A percentile compares a stretch with the other conserved stretches of the same genome.
Conservation (phyloP, 2,888 invertebrate genomes). For the Leptarthrus brevirostris region DNA sequence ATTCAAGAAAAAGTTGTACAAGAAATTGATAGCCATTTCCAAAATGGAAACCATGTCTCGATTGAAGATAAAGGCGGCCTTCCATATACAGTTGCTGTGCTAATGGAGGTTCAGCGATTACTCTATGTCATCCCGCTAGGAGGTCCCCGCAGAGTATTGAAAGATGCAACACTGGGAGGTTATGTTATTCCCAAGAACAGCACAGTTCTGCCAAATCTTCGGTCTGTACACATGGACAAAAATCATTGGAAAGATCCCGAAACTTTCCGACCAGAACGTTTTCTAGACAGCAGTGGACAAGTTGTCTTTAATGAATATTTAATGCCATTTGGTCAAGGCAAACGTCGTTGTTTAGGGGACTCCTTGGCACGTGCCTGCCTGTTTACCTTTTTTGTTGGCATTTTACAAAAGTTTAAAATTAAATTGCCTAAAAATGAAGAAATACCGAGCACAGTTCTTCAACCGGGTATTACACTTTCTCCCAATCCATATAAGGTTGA, state of each 20-base stretch:
- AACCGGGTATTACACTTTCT: conserved; percentile 70
- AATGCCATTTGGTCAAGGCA: conserved; percentile 70
- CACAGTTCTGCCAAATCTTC: conserved; percentile 69
- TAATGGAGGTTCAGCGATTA: conserved; percentile 71
- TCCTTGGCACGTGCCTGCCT: conserved; percentile 72
- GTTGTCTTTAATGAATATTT: conserved; percentile 65
- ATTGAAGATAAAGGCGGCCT: conserved; percentile 67
- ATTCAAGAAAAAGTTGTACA: conserved; percentile 71
- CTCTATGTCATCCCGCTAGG: conserved; percentile 70
- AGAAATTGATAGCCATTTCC: conserved; percentile 68
- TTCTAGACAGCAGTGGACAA: conserved; percentile 67
- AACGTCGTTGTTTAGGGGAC: conserved; percentile 75
- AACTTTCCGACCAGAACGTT: conserved; percentile 74
- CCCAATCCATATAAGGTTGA: conserved; percentile 70
- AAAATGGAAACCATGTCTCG: conserved; percentile 56
- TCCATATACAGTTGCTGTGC: conserved; percentile 70
- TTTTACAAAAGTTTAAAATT: conserved; percentile 71
- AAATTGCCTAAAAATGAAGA: conserved; percentile 64
- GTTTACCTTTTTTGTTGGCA: conserved; percentile 72
- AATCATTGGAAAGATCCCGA: conserved; percentile 73
- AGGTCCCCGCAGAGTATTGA: conserved; percentile 71
- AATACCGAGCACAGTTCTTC: conserved; percentile 66
- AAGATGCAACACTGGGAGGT: conserved; percentile 69
- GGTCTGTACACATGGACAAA: conserved; percentile 71
- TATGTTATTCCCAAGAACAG: conserved; percentile 71